Percentiles rank a stretch among this genome's conserved stretches.
phyloP scores from a whole-genome alignment of 2,888 invertebrate species.

The Drosophila dives region DNA sequence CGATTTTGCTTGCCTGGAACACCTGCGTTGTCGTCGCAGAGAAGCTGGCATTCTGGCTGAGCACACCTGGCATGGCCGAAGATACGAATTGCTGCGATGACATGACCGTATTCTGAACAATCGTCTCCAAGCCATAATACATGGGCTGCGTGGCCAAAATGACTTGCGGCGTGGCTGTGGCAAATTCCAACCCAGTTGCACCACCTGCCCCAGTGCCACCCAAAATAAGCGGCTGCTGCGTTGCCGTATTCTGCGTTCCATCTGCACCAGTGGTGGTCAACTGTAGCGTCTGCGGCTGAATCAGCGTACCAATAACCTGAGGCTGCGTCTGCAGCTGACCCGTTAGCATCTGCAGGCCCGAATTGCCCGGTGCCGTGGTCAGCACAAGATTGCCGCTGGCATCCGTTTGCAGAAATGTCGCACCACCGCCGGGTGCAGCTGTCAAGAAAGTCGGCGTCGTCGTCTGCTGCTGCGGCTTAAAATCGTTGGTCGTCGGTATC shows the following conservation, averaged over 20 bases:
- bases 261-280: constrained; percentile 86
- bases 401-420: constrained; percentile 87
- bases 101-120: constrained; percentile 95
- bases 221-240: constrained; percentile 77
- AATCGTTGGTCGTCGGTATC: constrained; percentile 87
- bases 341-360: constrained; percentile 87
- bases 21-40: constrained; percentile 91
- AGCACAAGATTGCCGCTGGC: constrained; percentile 87
- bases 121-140: constrained; percentile 93
- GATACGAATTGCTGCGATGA: constrained; percentile 94
- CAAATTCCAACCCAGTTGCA: constrained; percentile 73
- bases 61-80: constrained; percentile 91
- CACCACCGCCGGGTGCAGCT: constrained; percentile 85
- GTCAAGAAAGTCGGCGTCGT: constrained; percentile 85
- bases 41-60: constrained; percentile 93
- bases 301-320: constrained; percentile 87
- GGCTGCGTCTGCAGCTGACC: constrained; percentile 86
- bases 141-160: constrained; percentile 89
- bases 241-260: constrained; percentile 40
- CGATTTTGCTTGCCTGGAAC: constrained; percentile 92
- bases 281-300: constrained; percentile 87
- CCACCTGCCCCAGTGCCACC: constrained; percentile 52
- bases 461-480: constrained; percentile 83
- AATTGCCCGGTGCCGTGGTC: constrained; percentile 84
- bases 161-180: constrained; percentile 85